These are phyloP conservation scores for Sus scrofa DNA, from an alignment of 2,113 vertebrate genomes.

Conservation along the genomic window DNA sequence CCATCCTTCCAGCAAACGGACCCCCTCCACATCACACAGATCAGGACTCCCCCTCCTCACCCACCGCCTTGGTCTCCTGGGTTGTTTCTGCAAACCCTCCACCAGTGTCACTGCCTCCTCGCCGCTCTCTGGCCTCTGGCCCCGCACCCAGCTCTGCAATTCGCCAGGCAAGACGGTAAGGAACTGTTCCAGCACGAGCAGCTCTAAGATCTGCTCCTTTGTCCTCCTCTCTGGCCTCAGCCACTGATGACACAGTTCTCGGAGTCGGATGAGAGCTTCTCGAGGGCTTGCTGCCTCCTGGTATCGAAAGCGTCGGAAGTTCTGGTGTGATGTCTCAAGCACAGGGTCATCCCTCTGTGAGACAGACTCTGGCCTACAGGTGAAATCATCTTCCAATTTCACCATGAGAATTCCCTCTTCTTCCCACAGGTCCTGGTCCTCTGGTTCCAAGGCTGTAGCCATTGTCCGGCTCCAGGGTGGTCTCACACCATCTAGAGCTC, in stretches of 20 bases:
- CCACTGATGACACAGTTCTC: constrained; percentile 83
- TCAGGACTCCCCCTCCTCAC: constrained; percentile 86
- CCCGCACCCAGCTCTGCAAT: constrained; percentile 83
- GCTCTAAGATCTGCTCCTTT: constrained; percentile 82
- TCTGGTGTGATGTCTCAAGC: constrained; percentile 80
- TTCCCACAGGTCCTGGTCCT: constrained; percentile 80
- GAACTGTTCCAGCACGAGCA: constrained; percentile 83
- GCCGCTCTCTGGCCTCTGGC: constrained; percentile 81
- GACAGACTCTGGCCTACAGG: constrained; percentile 65
- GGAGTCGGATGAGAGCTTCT: constrained; percentile 79
- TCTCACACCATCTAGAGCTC: constrained; percentile 70
- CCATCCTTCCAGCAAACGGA: constrained; percentile 9
- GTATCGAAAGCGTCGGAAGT: constrained; percentile 82
- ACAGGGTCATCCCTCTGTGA: constrained; percentile 74
- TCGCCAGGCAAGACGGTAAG: constrained; percentile 81
- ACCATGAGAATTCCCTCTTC: constrained; percentile 81
- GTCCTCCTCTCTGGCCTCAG: constrained; percentile 81
- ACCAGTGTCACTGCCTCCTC: constrained; percentile 83
- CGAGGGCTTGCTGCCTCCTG: constrained; percentile 82
- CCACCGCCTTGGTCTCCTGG: constrained; percentile 86
- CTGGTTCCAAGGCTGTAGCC: constrained; percentile 73
- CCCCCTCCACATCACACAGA: constrained; percentile 81
- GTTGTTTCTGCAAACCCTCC: constrained; percentile 84
- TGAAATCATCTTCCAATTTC: constrained; percentile 80
- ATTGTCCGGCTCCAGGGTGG: constrained; percentile 63